A percentile compares a stretch with the other conserved stretches of the same genome.
Evolutionary conservation across 1,140 invertebrate species (phyloP).

Genomic region (Ooceraea biroi): DNA sequence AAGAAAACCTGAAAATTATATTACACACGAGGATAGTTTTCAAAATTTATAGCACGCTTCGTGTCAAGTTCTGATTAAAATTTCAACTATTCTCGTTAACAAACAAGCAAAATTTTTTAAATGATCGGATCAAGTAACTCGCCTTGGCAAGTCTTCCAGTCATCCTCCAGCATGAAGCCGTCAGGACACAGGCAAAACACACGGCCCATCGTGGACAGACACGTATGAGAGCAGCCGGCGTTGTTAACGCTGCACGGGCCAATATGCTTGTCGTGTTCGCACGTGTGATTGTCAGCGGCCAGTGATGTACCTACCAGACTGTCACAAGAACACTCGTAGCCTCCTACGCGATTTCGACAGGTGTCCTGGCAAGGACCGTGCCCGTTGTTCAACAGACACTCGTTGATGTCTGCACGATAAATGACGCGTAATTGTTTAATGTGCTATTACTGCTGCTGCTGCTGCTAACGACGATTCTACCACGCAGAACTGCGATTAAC

Average conservation of each 20-base stretch:
- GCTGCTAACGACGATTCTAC: background rate
- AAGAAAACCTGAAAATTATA: no score
- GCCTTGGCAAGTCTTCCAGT: constrained; percentile 88
- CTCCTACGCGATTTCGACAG: constrained; percentile 89
- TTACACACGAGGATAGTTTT: no score
- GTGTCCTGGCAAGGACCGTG: constrained; percentile 90
- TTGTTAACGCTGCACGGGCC: constrained; percentile 89
- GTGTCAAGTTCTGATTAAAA: no score
- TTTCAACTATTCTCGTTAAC: background rate
- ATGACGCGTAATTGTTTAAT: background rate
- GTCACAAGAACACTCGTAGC: constrained; percentile 89
- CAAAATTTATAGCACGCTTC: no score
- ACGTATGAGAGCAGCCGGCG: constrained; percentile 88
- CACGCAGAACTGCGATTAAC: constrained; percentile 1
- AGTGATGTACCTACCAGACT: constrained; percentile 87
- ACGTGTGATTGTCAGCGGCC: constrained; percentile 87
- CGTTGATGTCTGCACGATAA: constrained; percentile 88
- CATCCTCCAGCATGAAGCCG: constrained; percentile 87
- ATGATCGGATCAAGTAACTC: constrained; percentile 53
- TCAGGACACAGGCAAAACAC: constrained; percentile 90
- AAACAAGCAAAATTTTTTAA: background rate
- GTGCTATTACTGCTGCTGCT: background rate
- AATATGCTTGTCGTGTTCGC: constrained; percentile 84
- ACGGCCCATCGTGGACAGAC: constrained; percentile 88
- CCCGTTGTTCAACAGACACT: constrained; percentile 88